These are phyloP conservation scores for Leptopilina myrica DNA, from an alignment of 2,888 invertebrate species.

Conservation along the genomic window DNA sequence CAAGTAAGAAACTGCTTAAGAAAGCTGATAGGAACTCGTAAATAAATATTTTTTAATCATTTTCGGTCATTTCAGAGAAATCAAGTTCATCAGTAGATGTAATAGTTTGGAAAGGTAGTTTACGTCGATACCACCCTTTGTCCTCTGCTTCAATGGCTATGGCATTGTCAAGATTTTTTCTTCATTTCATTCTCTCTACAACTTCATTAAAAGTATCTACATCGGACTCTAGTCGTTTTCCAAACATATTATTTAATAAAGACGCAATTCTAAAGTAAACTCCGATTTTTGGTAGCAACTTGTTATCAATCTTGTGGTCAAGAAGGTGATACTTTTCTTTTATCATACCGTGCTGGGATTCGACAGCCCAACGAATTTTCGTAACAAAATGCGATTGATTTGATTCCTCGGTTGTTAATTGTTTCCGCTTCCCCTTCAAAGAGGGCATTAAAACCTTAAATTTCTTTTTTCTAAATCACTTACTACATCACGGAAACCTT, in stretches of 20 bases:
- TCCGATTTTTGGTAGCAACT: conserved; percentile 47
- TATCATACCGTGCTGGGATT: neutral
- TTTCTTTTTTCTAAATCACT: no score
- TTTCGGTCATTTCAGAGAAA: no score
- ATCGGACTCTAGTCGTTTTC: conserved; percentile 45
- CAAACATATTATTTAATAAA: conserved; percentile 47
- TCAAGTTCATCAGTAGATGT: neutral
- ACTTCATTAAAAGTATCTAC: conserved; percentile 45
- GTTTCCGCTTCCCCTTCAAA: no score
- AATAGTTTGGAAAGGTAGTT: conserved; percentile 7
- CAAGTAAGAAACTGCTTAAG: neutral
- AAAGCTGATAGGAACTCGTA: neutral
- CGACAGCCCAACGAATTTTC: neutral
- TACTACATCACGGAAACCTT: no score
- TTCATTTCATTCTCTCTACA: conserved; percentile 45
- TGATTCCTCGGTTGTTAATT: neutral
- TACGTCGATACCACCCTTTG: conserved; percentile 48
- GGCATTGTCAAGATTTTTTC: conserved; percentile 49
- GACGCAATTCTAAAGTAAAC: conserved; percentile 40
- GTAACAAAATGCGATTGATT: neutral
- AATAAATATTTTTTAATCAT: neutral
- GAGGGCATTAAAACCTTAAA: no score
- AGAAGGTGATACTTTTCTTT: neutral
- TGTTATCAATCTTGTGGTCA: conserved; percentile 53
- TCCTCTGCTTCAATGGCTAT: conserved; percentile 50